Evolutionary conservation across 2,888 invertebrate genomes (phyloP), one percentile per base, ranked within the genome.

Genomic region (Athrips mouffetella): DNA sequence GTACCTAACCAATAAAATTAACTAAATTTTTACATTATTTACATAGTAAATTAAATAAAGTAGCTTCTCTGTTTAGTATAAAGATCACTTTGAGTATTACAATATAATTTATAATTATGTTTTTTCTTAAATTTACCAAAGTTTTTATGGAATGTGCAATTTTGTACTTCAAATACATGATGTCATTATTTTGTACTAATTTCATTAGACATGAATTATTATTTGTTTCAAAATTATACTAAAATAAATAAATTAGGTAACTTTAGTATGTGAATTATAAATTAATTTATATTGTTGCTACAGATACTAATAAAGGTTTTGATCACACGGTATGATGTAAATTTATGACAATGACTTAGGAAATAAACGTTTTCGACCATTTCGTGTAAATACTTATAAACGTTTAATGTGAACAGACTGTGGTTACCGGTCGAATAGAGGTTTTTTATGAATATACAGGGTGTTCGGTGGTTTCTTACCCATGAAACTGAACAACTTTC

Each of bases 21-120:
- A 18, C 37, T 65, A 68, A 63, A 63, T 66, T 67, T 73, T 66
- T 76, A 80, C 73, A 78, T 71, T 85, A 83, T 84, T 79, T 85
- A 85, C 83, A 84, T 66, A 59, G 59, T 30, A 30, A 42, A 42
- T 42, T 42, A 42, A 16, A 42, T 11, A 42, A 30, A 51, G 60
- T 57, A 55, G 61, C 60, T 56, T 59, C 50, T 64, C 57, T 53
- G 49, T 56, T 37, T 51, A 55, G 58, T 57, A 61, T 51, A 57
- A 18, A 41, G 15, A 25, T 40, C 15, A 40, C 11, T 39, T 29
- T 44, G 42, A 52, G 47, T 52, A 51, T 51, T 53, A 27, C 30
- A 29, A 20, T 39, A 18, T 10, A 37, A 39, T n/a, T 33, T n/a
- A n/a, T n/a, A n/a, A n/a, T n/a, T n/a, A n/a, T n/a, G n/a, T n/a